Base-by-base conservation (phyloP, 2,113 vertebrate species). In the Bagarius yarrelli region DNA sequence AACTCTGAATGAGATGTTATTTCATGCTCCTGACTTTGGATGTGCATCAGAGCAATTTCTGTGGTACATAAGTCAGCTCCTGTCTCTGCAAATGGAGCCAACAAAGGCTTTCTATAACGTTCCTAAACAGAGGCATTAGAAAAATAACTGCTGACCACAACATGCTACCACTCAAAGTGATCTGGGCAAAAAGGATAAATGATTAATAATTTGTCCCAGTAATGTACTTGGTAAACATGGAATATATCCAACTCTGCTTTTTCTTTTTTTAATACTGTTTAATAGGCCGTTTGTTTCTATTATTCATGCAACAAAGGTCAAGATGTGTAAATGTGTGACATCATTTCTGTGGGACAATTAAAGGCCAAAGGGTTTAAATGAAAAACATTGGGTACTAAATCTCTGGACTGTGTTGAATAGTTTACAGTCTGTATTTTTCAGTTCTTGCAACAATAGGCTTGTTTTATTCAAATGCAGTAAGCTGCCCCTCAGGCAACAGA, bases 1-100 rank as follows among this genome's bases (percentile, higher is more conserved):
- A 86, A 86, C 57, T 82, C 76, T 64, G 71, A 82, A 78, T 57
- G 73, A 82, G 85, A 76, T 84, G 80, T 76, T 84, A 73, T 83
- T 84, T 82, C 78, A 81, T 86, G 66, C 53, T 73, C 47, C 63
- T 67, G 79, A 77, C 76, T 67, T 83, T 81, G 81, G 79, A n/a
- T 75, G 75, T 67, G 81, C 72, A 83, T 85, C 67, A 81, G 56
- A 67, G 82, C 80, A 82, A 79, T 82, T 86, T 86, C 73, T 76
- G 55, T 66, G 14, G 56, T 60, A 70, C 81, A 82, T 80, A 86
- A 70, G 67, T 86, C 78, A 84, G 78, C 55, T 36, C 13, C 18
- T 70, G 61, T 52, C 55, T 53, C 50, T 69, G 44, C 47, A 80
- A 63, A 84, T 77, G 70, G 60, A 86, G 78, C 78, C 73, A 75